Evolutionary conservation across 2,888 invertebrate genomes (phyloP).

Genomic region (Masnerella sp.): DNA sequence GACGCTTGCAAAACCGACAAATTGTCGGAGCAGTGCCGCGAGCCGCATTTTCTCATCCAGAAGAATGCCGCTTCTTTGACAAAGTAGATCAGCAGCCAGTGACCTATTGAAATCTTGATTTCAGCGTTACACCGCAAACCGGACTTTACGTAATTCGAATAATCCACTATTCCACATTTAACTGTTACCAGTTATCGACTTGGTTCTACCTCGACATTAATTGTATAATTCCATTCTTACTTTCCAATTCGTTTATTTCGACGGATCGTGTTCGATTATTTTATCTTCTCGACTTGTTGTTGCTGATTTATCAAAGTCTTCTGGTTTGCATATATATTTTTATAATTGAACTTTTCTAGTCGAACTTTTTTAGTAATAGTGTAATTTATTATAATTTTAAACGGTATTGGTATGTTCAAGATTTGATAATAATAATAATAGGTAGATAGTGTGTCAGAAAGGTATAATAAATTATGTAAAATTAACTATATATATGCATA

Average conservation of each 20-base stretch:
- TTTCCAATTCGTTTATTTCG: constrained; percentile 21
- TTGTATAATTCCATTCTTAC: constrained; percentile 30
- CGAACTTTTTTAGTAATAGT: too few species aligned
- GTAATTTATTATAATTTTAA: too few species aligned
- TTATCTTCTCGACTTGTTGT: not conserved
- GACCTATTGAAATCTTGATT: constrained; percentile 55
- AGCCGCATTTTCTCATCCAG: constrained; percentile 32
- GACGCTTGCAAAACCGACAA: constrained; percentile 50
- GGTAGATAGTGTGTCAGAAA: too few species aligned
- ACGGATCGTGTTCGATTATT: not conserved
- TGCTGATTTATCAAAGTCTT: not conserved
- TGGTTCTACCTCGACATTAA: constrained; percentile 30
- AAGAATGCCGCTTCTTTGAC: constrained; percentile 46
- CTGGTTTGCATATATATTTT: too few species aligned
- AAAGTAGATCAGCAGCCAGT: constrained; percentile 50
- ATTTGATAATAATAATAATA: too few species aligned
- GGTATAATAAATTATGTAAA: too few species aligned
- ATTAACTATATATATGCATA: too few species aligned
- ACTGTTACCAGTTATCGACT: constrained; percentile 20
- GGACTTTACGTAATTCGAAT: constrained; percentile 53
- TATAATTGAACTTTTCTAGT: too few species aligned
- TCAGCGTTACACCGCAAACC: constrained; percentile 33
- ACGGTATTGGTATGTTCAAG: too few species aligned
- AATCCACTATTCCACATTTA: constrained; percentile 49
- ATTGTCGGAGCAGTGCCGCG: too few species aligned